Evolutionary conservation across 1,140 invertebrate genomes (phyloP), one percentile per base, ranked within the genome.

Genomic region (Lethocerus indicus): DNA sequence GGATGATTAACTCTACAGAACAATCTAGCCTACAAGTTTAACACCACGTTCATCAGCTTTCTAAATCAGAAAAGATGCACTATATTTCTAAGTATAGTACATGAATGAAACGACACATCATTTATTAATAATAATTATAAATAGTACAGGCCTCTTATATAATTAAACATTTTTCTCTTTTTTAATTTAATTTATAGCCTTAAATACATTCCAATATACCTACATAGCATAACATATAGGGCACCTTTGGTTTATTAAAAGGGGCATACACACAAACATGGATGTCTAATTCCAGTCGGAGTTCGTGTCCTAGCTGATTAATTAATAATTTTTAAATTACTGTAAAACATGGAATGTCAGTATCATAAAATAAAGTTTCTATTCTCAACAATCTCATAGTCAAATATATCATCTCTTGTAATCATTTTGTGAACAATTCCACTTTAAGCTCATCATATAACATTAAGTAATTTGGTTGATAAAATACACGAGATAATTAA

Each of bases 141-240:
- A 51, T 50, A 54, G 53, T 51, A 54, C 53, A 54, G 53, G 53
- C 53, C 53, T 54, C 53, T 50, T 51, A 36, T 51, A 28, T 53
- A 48, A 25, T 26, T 27, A 39, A 47, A 49, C 53, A 50, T 51
- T 36, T 48, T 40, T 39, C 29, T 48, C 39, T n/a, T 45, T 49
- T 50, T 32, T 28, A 48, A 48, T 51, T 47, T 36, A 21, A 36
- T 47, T 44, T 47, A 52, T 49, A 52, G 50, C 54, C 50, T 49
- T 50, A 45, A 39, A 35, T 51, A 51, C 32, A 35, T 51, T 35
- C 40, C 42, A 44, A 51, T 49, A 39, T 41, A 54, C 44, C 52
- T 44, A 50, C 29, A 37, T 49, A 54, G 46, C 52, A 41, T 54
- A 43, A 49, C 32, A 40, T 44, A 44, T 51, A 56, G 54, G 54